Base-by-base conservation (phyloP, 2,888 invertebrate species). In the Psylliodes chrysocephalus region DNA sequence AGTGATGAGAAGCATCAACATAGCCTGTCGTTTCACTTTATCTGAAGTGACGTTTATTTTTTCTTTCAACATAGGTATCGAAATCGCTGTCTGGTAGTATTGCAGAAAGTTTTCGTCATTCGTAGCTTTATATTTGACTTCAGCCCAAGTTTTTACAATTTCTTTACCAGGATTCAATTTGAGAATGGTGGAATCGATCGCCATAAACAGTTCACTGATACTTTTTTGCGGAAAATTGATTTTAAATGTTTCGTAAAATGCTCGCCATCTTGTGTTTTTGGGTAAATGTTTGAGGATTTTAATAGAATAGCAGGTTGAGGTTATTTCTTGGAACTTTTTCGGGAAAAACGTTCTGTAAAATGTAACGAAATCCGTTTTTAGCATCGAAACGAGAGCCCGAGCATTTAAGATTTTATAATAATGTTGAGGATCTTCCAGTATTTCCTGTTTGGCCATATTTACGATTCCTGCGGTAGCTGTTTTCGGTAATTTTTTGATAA, bases 1-100 rank as follows among this genome's bases (percentile, higher is more conserved):
- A 12, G 46, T 28, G 17, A 71, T 47, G 15, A 73, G 22, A 17
- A 55, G 40, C 14, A 42, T 62, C 17, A 73, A 28, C n/a, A 66
- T 40, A 17, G 18, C 33, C 2, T 38, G n/a, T 22, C 73, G 65
- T 10, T 54, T 54, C n/a, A 1, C 18, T 19, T 52, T 63, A 30
- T 64, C 63, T 7, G 69, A 63, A 2, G 70, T 69, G 1, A 73
- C 42, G 42, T 69, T 67, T 15, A 73, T 66, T 47, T 60, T 68
- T 14, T 67, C 64, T 56, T 71, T 71, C 7, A 73, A 8, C 10
- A 69, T 17, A 6, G 52, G 19, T 49, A 73, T 63, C 6, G 67
- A 64, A 8, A 63, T 51, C 7, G 38, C 10, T 14, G 63, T 38
- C 15, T 40, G 10, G 14, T 57, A 68, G 14, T 69, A 66, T 22